phyloP scores from a whole-genome alignment of 2,797 vertebrate genomes.

The Poeciliopsis paucimaculata region DNA sequence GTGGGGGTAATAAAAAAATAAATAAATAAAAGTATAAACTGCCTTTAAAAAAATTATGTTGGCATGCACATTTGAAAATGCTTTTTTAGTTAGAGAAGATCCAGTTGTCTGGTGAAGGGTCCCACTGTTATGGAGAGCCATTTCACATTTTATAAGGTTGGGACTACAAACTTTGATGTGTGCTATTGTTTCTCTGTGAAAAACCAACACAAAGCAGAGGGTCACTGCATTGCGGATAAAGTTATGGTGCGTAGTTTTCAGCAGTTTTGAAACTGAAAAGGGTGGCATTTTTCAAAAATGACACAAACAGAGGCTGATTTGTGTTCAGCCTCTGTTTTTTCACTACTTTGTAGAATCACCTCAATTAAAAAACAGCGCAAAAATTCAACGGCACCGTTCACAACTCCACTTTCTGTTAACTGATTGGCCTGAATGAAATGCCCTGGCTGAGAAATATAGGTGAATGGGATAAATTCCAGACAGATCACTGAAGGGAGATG shows the following conservation, averaged over 20 bases:
- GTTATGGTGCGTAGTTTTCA: not conserved
- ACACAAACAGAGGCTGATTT: not conserved
- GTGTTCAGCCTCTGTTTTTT: not conserved
- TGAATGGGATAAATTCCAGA: not conserved
- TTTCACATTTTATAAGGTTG: not conserved
- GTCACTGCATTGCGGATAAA: not conserved
- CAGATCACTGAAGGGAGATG: not conserved
- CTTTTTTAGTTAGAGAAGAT: not conserved
- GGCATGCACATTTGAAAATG: not conserved
- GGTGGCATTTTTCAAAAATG: not conserved
- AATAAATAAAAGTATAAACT: not conserved
- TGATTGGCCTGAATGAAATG: not conserved
- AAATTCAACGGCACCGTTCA: not conserved
- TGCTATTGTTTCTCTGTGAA: not conserved
- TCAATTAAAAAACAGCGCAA: not conserved
- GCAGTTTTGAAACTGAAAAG: not conserved
- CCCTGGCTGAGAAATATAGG: not conserved
- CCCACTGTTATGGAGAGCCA: not conserved
- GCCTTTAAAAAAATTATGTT: not conserved
- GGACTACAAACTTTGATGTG: not conserved
- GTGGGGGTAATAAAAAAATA: too few relatives aligned
- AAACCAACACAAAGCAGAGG: not conserved
- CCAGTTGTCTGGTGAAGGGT: not conserved
- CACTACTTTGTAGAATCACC: not conserved
- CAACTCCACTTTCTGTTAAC: not conserved